phyloP scores from a whole-genome alignment of 2,797 vertebrate species.

The Okamejei kenojei region DNA sequence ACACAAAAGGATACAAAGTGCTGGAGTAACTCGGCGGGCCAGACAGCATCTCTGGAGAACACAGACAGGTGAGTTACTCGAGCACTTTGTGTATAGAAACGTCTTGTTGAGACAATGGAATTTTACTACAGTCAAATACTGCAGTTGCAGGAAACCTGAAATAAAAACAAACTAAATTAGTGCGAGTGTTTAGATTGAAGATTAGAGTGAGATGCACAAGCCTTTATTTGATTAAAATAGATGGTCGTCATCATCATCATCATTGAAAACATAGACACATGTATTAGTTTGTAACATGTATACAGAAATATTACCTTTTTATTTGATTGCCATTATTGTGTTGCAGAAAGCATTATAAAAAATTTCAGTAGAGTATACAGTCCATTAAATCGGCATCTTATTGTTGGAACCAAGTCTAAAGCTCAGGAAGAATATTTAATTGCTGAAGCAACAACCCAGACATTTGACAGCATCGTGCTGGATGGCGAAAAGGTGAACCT shows the following conservation, averaged over 20 bases:
- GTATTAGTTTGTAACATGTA: not conserved
- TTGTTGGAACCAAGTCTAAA: conserved; percentile 56
- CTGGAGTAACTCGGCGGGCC: no score
- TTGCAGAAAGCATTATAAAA: conserved; percentile 81
- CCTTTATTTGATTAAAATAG: not conserved
- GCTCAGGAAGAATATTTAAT: conserved; percentile 56
- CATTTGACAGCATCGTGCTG: conserved; percentile 70
- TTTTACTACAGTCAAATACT: no score
- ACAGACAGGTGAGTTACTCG: no score
- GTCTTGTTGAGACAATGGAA: no score
- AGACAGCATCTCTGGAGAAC: no score
- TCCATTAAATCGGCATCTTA: conserved; percentile 77
- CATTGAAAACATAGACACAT: not conserved
- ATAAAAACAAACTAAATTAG: no score
- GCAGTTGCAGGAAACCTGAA: no score
- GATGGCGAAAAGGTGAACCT: conserved; percentile 63
- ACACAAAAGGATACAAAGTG: no score
- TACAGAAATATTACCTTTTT: not conserved
- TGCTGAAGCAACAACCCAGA: conserved; percentile 75
- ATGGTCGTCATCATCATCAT: not conserved
- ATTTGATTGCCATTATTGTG: not conserved
- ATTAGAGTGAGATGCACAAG: not conserved
- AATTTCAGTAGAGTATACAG: conserved; percentile 87
- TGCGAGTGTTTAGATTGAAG: not conserved
- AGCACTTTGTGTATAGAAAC: no score